Base-by-base conservation (phyloP, 1,140 invertebrate genomes). In the Aporrectodea caliginosa region DNA sequence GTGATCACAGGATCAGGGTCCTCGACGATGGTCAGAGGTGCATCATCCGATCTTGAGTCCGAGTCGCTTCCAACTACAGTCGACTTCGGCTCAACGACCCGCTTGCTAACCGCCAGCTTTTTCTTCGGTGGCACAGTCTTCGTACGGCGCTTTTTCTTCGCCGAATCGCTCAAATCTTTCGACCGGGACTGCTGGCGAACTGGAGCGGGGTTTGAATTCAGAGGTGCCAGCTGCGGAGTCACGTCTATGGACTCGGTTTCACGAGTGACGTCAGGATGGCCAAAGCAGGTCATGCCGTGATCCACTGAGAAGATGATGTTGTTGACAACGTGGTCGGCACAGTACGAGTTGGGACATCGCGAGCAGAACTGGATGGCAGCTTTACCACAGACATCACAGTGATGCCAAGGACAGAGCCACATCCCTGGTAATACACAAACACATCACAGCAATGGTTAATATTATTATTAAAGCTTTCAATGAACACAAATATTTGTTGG, bases 371-470 rank as follows among this genome's bases (percentile, higher is more conserved):
- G 85, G 0, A 84, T 81, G 12, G 90, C 87, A 29, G 85, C 82
- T 79, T 89, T 88, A 16, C 90, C 90, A 86, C 91, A 92, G 12
- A 73, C 29, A 83, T 91, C 90, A 85, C 91, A 92, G 81, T 90
- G 90, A 84, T 91, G 91, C 89, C 90, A 90, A 0, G 91, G 91
- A 82, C 91, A 92, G 14, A 88, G 84, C 91, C 91, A 91, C 76
- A 87, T 88, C 30, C 90, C 90, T 91, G 27, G 43, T 22, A 58
- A 12, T 58, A 58, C 6, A 58, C 43, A 58, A 58, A 12, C 43
- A 58, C 43, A 58, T 58, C 6, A 58, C 43, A 58, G 22, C 43
- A 58, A 58, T 22, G n/a, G n/a, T n/a, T n/a, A n/a, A n/a, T n/a
- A n/a, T n/a, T n/a, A n/a, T n/a, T n/a, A n/a, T n/a, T n/a, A n/a